A percentile compares a stretch with the other conserved stretches of the same genome.
These are phyloP conservation scores for Drosophila rubida DNA, from an alignment of 2,888 invertebrate species.

Conservation along the genomic window DNA sequence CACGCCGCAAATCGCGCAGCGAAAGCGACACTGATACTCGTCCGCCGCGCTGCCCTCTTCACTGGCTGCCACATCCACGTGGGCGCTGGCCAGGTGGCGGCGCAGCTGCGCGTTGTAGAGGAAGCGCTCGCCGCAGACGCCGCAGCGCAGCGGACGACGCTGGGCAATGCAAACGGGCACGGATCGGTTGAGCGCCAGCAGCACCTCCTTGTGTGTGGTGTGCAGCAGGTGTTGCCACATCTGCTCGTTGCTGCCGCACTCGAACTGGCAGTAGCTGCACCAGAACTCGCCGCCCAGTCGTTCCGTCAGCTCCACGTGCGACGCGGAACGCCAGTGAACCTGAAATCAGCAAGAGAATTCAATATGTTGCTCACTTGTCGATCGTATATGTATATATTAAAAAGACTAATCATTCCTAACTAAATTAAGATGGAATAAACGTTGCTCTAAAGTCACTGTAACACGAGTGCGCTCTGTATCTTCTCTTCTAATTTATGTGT, in stretches of 20 bases:
- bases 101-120: slow-evolving; percentile 91
- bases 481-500: no score
- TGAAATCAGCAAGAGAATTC: slow-evolving; percentile 85
- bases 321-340: slow-evolving; percentile 89
- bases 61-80: slow-evolving; percentile 86
- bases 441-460: no score
- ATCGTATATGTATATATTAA: no score
- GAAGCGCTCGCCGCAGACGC: slow-evolving; percentile 89
- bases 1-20: slow-evolving; percentile 87
- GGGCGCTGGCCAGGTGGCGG: slow-evolving; percentile 85
- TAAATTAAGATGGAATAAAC: no score
- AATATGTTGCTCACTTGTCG: no score
- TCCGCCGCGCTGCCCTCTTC: slow-evolving; percentile 86
- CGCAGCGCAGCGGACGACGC: slow-evolving; percentile 88
- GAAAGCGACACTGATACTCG: slow-evolving; percentile 88
- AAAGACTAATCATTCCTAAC: no score
- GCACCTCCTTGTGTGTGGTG: slow-evolving; percentile 89
- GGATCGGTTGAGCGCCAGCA: slow-evolving; percentile 91
- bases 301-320: slow-evolving; percentile 85
- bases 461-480: no score
- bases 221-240: slow-evolving; percentile 90
- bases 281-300: slow-evolving; percentile 87
- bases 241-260: slow-evolving; percentile 87
- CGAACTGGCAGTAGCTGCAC: slow-evolving; percentile 91
- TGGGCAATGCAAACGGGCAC: slow-evolving; percentile 92